Evolutionary conservation across 2,888 invertebrate species (phyloP), one percentile per base, ranked within the genome.

Genomic region (Apocheima hispidaria): DNA sequence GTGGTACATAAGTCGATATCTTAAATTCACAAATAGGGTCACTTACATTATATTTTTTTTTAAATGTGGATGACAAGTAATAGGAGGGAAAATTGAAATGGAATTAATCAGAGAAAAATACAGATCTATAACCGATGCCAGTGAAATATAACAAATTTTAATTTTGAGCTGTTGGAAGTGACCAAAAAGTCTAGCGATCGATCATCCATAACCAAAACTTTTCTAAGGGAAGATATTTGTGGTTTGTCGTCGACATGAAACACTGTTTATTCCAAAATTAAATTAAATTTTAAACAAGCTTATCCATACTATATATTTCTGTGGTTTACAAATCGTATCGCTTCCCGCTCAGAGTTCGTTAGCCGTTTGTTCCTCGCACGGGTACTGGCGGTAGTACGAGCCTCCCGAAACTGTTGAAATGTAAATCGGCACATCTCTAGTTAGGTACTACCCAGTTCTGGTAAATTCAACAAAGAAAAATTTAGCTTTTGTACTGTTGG

Each of bases 271-370:
- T 3, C 10, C 16, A 0, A 18, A 5, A 16, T 18, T n/a, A 0
- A 21, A 21, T 2, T 28, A 40, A 48, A n/a, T 18, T n/a, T 14
- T 30, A 41, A 23, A 40, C 23, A 49, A 38, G 43, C 55, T 44
- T 30, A 50, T 58, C 53, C 62, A 57, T 44, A 10, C 7, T 30
- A 14, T 44, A 48, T 67, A 68, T 72, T 58, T 66, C 67, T 68
- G 74, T 63, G 71, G 73, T 71, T 78, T 81, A 79, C 77, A 85
- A 86, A 85, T 87, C 82, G 82, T 81, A 80, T 78, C 79, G 78
- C 74, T 78, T 79, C 78, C 78, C 75, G 75, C 78, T 74, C 78
- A 12, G 72, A 74, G 83, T 88, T 90, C 88, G 90, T 90, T 89
- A 90, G 87, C 78, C 86, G 83, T 82, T 86, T 87, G 87, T 88